phyloP scores from a whole-genome alignment of 2,113 vertebrate species.

The Alexandromys fortis region DNA sequence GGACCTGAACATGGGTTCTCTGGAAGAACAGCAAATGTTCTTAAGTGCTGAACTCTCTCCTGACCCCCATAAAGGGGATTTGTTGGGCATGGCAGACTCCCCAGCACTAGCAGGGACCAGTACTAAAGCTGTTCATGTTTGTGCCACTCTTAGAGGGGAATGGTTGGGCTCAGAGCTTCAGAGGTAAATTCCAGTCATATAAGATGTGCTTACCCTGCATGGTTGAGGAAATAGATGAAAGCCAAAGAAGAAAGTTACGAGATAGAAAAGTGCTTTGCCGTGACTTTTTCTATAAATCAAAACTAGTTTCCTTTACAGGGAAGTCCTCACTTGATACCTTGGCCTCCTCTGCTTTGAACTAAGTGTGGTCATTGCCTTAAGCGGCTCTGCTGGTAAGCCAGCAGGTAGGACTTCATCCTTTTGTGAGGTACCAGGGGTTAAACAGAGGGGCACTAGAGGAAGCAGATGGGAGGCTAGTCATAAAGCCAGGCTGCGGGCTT shows the following conservation, averaged over 20 bases:
- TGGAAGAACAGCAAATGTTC: neutral
- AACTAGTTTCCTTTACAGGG: slow-evolving; percentile 2
- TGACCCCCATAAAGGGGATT: neutral
- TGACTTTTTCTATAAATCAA: slow-evolving; percentile 52
- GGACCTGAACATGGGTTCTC: neutral
- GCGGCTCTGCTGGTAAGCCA: neutral
- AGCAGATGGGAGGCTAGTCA: slow-evolving; percentile 14
- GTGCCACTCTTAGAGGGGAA: neutral
- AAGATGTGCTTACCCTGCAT: neutral
- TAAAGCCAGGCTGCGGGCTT: neutral
- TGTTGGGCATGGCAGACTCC: neutral
- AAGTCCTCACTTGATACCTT: neutral
- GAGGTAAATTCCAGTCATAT: neutral
- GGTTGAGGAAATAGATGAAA: neutral
- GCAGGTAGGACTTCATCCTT: neutral
- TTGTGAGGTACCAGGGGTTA: neutral
- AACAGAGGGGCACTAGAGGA: neutral
- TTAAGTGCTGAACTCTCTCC: neutral
- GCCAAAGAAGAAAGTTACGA: neutral
- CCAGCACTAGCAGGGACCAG: neutral
- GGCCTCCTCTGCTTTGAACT: slow-evolving; percentile 1
- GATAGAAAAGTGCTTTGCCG: neutral
- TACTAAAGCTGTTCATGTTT: rapidly evolving
- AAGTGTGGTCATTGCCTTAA: neutral
- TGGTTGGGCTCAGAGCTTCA: neutral